Evolutionary conservation across 2,797 vertebrate genomes (phyloP).

Genomic region (Pantherophis vulpinus): DNA sequence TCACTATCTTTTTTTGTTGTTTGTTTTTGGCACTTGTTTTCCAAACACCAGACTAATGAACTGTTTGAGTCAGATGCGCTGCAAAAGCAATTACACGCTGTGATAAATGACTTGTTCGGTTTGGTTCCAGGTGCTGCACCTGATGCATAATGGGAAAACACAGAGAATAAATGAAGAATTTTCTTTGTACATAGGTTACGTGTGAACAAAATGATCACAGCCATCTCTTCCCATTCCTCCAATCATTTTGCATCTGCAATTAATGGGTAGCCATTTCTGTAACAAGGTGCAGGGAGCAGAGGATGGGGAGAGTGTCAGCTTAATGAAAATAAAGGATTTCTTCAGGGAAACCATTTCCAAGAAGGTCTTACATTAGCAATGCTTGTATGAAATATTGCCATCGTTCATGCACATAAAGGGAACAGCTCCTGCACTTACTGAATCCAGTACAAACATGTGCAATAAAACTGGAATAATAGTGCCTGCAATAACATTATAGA

Average conservation of each 20-base stretch:
- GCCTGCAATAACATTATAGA: neutral
- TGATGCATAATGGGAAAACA: slow-evolving; percentile 19
- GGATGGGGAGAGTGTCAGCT: neutral
- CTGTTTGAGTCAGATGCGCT: slow-evolving; percentile 41
- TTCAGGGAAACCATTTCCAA: neutral
- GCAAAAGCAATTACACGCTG: slow-evolving; percentile 33
- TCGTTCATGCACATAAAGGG: neutral
- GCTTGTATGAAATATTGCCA: neutral
- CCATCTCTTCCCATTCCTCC: neutral
- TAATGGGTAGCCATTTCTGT: slow-evolving; percentile 19
- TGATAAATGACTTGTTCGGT: slow-evolving; percentile 44
- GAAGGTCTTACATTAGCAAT: neutral
- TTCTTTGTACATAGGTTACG: slow-evolving; percentile 3
- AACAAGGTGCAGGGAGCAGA: neutral
- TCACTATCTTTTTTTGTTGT: neutral
- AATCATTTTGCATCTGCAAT: neutral
- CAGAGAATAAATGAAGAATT: neutral
- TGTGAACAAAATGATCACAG: slow-evolving; percentile 36
- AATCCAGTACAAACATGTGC: neutral
- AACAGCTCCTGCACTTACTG: neutral
- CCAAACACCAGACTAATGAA: slow-evolving; percentile 29
- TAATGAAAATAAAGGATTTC: slow-evolving; percentile 17
- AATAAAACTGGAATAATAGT: neutral
- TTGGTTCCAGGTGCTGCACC: slow-evolving; percentile 39
- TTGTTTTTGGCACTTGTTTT: slow-evolving; percentile 30